These are phyloP conservation scores for Drosophila conformis DNA, from an alignment of 2,888 invertebrate genomes.

Conservation along the genomic window DNA sequence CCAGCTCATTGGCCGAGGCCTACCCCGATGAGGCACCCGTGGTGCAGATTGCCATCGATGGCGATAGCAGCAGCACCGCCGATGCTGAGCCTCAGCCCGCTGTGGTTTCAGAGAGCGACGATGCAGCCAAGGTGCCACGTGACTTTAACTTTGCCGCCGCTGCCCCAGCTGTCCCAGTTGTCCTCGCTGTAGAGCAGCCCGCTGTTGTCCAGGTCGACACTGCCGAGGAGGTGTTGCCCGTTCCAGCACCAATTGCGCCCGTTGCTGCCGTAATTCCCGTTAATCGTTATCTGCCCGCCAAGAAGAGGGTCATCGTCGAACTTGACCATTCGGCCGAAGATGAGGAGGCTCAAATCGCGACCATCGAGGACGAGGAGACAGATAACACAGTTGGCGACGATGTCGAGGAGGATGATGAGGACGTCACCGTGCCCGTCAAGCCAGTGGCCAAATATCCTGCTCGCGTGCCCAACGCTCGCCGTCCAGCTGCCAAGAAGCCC, in stretches of 20 bases:
- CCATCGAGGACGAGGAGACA: constrained; percentile 70
- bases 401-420: constrained; percentile 73
- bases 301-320: constrained; percentile 82
- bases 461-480: constrained; percentile 80
- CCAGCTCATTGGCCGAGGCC: constrained; percentile 83
- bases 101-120: constrained; percentile 53
- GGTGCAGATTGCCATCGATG: constrained; percentile 62
- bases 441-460: constrained; percentile 72
- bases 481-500: constrained; percentile 74
- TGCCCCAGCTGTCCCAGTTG: constrained; percentile 43
- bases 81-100: constrained; percentile 40
- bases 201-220: constrained; percentile 49
- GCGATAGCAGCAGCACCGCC: constrained; percentile 35
- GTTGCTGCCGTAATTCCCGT: constrained; percentile 68
- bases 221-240: constrained; percentile 69
- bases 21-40: constrained; percentile 79
- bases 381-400: constrained; percentile 72
- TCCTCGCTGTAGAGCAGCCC: constrained; percentile 48
- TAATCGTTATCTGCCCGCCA: constrained; percentile 82
- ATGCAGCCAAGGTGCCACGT: constrained; percentile 82
- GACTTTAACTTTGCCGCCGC: constrained; percentile 81
- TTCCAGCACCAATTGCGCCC: constrained; percentile 78
- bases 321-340: constrained; percentile 81
- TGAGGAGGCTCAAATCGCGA: constrained; percentile 62
- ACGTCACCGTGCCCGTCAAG: constrained; percentile 58